Base-by-base conservation (phyloP, 1,140 invertebrate genomes). In the Mizuhopecten yessoensis region DNA sequence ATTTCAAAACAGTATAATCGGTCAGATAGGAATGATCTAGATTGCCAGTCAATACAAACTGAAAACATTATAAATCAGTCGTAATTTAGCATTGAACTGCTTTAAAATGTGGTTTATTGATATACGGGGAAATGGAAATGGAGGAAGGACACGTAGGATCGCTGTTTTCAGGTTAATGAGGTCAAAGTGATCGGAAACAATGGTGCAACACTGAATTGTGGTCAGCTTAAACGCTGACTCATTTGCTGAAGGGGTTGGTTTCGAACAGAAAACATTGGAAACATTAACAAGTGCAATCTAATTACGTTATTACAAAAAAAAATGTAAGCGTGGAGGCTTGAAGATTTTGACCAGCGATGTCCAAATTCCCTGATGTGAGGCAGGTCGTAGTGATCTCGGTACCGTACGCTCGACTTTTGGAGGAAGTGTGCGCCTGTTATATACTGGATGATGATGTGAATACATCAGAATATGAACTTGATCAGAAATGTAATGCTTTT, bases 391-490 rank as follows among this genome's bases (percentile, higher is more conserved):
- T 90, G 0, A 39, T 90, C n/a, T 29, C 87, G 5, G 36, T 39
- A 39, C 36, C 36, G 36, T 5, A 39, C 36, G 13, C 36, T 39
- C 36, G 36, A 13, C 90, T 90, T 0, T 88, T 87, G 39, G 90
- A 90, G 42, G 90, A 90, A 75, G 87, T 90, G 0, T 90, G 90
- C 45, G 86, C 87, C 15, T 90, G 90, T 75, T 90, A 57, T 29
- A 34, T 90, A 15, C 10, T 87, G 34, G 15, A 87, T 0, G 33
- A 34, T 20, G 33, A 3, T 75, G 57, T n/a, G 29, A 9, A 75
- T 29, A 39, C 36, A 39, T 7, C 36, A 39, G n/a, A 75, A 29
- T 2, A 9, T 29, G 57, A 75, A 29, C 57, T 75, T 1, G 57
- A 75, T n/a, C 1, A 29, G 57, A 75, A 29, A 75, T 75, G 57